Base-by-base conservation (phyloP, 2,113 vertebrate species). In the Corydoras sp. region DNA sequence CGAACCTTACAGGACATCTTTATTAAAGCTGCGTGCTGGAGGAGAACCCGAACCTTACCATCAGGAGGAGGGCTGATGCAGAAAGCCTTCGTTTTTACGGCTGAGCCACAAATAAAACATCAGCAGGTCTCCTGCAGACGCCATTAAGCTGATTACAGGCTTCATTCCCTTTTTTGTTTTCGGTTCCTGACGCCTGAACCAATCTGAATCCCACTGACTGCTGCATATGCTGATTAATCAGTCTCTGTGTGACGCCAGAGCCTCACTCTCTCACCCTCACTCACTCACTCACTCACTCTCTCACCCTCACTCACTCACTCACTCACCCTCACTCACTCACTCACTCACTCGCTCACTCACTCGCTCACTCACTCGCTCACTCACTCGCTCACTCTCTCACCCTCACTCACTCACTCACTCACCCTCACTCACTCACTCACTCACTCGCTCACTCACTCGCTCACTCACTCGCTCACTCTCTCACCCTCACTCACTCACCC, bases 151-250 rank as follows among this genome's bases (percentile, higher is more conserved):
- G 77, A 79, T 80, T 81, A 69, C 74, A 81, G 85, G 81, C 80
- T 78, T 83, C 74, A 82, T 86, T 85, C 77, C 59, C 77, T 84
- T 82, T 81, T 82, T 81, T 76, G 68, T 62, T 31, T 3, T 30
- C 74, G 81, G 86, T 87, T 24, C 83, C 83, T 83, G 73, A 35
- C 31, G 13, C 74, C 62, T 9, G 54, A 77, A 65, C 78, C 76
- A 83, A 79, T n/a, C n/a, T n/a, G n/a, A n/a, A n/a, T 72, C 81
- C 86, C 72, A 78, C 81, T 81, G 86, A 83, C 85, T 87, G 82
- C 72, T 83, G 81, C 83, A 81, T 29, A 69, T 75, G 81, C 35
- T 51, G 12, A 58, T 73, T 87, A 85, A 85, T 86, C 83, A 82
- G 69, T 75, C 80, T 74, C 54, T n/a, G 59, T 72, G 85, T 69